These are phyloP conservation scores for Fregetta grallaria DNA, from an alignment of 2,113 vertebrate genomes.

Conservation along the genomic window DNA sequence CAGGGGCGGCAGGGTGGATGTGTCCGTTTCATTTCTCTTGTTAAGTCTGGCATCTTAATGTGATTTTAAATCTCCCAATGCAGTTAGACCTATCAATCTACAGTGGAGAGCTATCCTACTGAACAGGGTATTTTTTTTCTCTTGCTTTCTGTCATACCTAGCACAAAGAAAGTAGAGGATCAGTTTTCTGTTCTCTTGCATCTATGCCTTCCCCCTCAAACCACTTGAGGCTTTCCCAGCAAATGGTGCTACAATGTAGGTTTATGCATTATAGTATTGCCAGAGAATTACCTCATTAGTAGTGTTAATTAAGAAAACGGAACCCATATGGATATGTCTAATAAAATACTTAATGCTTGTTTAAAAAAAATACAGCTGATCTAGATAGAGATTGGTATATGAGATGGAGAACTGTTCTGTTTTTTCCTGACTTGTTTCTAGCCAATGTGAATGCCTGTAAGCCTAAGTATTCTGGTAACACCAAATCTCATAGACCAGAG, in stretches of 20 bases:
- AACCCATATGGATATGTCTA: not conserved
- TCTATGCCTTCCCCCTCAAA: not conserved
- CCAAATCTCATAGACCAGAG: not conserved
- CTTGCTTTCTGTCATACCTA: too few species aligned
- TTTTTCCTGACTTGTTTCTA: not conserved
- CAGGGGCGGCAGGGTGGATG: too few species aligned
- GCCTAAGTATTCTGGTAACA: not conserved
- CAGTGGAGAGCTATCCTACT: too few species aligned
- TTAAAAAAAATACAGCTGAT: not conserved
- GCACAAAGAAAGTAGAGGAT: too few species aligned
- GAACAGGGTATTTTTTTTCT: too few species aligned
- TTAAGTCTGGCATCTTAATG: too few species aligned
- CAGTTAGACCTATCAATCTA: too few species aligned
- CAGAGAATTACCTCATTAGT: not conserved
- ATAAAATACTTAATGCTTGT: not conserved
- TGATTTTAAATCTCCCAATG: too few species aligned
- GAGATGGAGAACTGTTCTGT: not conserved
- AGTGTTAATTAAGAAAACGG: not conserved
- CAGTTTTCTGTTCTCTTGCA: too few species aligned
- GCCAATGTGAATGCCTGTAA: not conserved
- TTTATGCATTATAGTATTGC: not conserved
- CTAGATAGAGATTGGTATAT: not conserved
- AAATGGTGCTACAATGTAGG: not conserved
- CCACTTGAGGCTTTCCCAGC: not conserved
- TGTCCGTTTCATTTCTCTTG: too few species aligned